phyloP scores from a whole-genome alignment of 1,140 invertebrate genomes.

The Cotesia typhae region DNA sequence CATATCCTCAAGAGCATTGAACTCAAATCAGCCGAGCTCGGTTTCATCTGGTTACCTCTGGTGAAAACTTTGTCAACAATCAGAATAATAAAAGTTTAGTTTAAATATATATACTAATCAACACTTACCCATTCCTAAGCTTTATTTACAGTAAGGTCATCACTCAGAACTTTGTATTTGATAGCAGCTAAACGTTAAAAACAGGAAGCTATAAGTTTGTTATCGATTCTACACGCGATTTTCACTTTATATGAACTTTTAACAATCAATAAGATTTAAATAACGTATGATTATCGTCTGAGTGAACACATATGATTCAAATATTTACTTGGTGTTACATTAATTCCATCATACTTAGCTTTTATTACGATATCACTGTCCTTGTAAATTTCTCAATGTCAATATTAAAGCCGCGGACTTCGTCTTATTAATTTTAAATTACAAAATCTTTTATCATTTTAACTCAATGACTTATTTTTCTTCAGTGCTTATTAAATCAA shows the following conservation, averaged over 20 bases:
- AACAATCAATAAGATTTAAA: constrained; percentile 14
- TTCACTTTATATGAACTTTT: not conserved
- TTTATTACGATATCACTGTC: not conserved
- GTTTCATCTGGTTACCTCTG: constrained; percentile 16
- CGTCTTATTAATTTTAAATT: too few species aligned
- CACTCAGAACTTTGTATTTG: not conserved
- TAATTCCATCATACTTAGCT: not conserved
- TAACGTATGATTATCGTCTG: constrained; percentile 19
- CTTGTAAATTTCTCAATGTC: constrained; percentile 4
- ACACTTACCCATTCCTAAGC: too few species aligned
- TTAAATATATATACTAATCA: not conserved
- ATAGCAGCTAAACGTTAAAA: not conserved
- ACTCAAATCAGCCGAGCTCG: constrained; percentile 1
- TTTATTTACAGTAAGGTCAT: not conserved
- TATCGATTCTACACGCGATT: constrained; percentile 10
- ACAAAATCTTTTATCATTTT: too few species aligned
- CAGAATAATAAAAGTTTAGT: not conserved
- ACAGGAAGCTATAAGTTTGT: not conserved
- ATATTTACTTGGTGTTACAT: not conserved
- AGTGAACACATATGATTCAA: constrained; percentile 1
- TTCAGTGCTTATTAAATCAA: too few species aligned
- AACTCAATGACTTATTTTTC: too few species aligned
- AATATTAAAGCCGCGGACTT: not conserved
- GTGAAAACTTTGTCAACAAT: not conserved
- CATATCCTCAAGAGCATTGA: constrained; percentile 16